phyloP scores from a whole-genome alignment of 2,797 vertebrate species.

The Tarsius wallacei region DNA sequence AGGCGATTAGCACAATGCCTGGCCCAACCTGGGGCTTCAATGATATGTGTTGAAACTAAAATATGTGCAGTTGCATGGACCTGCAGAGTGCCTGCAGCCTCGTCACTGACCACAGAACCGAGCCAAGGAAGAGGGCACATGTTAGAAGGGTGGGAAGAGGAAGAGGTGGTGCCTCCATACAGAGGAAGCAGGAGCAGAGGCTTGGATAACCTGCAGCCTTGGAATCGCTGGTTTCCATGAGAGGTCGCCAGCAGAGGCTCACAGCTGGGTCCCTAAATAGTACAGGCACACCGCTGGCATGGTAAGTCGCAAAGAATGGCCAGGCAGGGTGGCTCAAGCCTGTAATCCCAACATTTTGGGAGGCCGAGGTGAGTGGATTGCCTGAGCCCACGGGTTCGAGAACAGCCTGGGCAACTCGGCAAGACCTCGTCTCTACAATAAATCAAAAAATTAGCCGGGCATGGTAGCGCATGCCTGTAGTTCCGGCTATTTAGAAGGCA shows the following conservation, averaged over 20 bases:
- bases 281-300: accelerated
- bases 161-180: too few species aligned
- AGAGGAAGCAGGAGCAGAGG: not conserved
- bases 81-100: not conserved
- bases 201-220: too few species aligned
- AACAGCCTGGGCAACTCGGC: too few species aligned
- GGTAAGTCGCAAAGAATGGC: not conserved
- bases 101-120: not conserved
- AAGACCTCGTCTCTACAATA: too few species aligned
- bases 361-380: too few species aligned
- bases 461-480: too few species aligned
- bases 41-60: not conserved
- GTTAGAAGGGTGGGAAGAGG: not conserved
- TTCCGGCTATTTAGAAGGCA: too few species aligned
- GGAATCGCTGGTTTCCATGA: too few species aligned
- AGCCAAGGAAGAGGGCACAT: not conserved
- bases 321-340: too few species aligned
- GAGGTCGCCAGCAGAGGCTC: not conserved
- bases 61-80: not conserved
- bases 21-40: not conserved
- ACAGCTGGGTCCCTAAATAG: not conserved
- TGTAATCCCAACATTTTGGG: too few species aligned
- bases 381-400: too few species aligned
- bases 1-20: not conserved
- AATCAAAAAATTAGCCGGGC: too few species aligned